Conservation (phyloP, 2,113 vertebrate genomes). For the Trogon melanurus region DNA sequence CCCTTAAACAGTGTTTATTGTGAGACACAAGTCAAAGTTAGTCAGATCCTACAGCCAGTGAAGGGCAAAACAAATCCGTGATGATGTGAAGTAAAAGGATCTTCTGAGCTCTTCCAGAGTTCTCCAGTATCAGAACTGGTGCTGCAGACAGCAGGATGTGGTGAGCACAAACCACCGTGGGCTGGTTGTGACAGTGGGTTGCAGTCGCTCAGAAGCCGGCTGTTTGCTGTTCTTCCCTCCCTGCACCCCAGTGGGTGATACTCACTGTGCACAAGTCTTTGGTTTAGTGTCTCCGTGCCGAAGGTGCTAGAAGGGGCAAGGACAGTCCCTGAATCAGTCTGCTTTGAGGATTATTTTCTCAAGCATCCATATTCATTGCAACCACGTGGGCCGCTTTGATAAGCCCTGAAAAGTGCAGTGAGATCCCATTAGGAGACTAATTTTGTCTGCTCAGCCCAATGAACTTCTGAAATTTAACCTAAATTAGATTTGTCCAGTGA, state of each 20-base stretch:
- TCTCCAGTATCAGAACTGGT: not conserved
- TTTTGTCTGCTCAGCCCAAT: not conserved
- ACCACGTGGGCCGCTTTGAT: not conserved
- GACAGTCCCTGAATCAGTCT: not conserved
- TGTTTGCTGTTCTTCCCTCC: not conserved
- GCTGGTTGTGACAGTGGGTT: not conserved
- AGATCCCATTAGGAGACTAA: not conserved
- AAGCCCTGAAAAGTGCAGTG: not conserved
- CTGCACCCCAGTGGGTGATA: not conserved
- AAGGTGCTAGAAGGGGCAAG: not conserved
- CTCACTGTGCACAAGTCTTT: not conserved
- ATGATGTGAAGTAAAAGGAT: not conserved
- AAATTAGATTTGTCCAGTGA: not conserved
- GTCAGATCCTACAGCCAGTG: not conserved
- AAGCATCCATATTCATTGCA: not conserved
- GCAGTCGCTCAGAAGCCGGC: not conserved
- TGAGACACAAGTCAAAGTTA: not conserved
- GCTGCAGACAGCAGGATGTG: not conserved
- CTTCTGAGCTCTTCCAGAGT: not conserved
- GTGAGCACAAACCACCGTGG: not conserved
- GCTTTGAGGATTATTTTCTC: not conserved
- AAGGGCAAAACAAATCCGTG: rapidly evolving
- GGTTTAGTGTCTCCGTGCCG: rapidly evolving
- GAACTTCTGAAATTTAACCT: not conserved
- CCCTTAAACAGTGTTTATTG: not conserved